Conservation (phyloP, 1,140 invertebrate species). For the Littorina saxatilis region DNA sequence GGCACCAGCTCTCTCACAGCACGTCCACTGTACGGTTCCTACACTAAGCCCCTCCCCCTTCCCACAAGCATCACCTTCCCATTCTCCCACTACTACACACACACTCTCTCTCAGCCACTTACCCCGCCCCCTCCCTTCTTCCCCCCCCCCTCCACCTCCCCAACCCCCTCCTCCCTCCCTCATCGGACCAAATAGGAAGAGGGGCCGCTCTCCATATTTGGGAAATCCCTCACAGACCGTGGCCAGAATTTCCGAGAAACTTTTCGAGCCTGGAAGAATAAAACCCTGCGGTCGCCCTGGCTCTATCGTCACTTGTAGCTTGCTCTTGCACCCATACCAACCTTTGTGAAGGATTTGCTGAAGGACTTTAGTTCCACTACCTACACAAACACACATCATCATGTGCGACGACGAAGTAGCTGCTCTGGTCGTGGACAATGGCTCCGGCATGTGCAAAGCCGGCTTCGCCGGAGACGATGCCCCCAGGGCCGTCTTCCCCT, state of each 20-base stretch:
- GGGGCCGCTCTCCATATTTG: conserved; percentile 16
- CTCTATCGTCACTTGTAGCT: neutral
- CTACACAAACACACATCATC: neutral
- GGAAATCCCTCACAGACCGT: neutral
- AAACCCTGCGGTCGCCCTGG: neutral
- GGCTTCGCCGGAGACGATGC: conserved; percentile 98
- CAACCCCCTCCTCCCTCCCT: neutral
- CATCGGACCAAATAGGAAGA: neutral
- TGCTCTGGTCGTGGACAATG: conserved; percentile 85
- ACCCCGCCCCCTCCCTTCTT: neutral
- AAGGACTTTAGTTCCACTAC: neutral
- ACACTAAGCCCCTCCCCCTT: neutral
- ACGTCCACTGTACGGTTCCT: neutral
- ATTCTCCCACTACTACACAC: neutral
- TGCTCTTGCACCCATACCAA: neutral
- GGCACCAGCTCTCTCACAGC: neutral
- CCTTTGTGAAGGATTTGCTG: neutral
- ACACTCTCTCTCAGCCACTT: conserved; percentile 14
- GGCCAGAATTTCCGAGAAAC: conserved; percentile 19
- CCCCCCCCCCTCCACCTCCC: neutral
- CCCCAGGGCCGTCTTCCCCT: conserved; percentile 95
- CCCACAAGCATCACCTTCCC: neutral
- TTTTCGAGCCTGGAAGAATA: neutral
- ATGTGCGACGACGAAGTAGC: conserved; percentile 82
- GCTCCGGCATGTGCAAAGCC: conserved; percentile 82